Conservation (phyloP, 2,888 invertebrate species). For the Plebejus argus region DNA sequence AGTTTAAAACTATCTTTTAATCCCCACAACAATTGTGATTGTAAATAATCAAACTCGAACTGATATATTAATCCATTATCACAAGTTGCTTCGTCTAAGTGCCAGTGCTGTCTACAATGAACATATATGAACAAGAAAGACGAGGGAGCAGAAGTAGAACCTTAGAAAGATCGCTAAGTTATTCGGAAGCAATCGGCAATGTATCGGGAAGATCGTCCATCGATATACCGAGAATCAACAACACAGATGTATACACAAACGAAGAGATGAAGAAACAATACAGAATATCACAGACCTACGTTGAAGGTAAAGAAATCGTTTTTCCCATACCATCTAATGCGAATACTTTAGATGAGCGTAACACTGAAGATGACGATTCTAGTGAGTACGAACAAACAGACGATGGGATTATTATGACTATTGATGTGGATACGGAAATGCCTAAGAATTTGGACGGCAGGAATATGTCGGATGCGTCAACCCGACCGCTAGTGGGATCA, state of each 20-base stretch:
- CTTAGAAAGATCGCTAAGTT: conserved; percentile 69
- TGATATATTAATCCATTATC: neutral
- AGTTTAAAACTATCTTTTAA: conserved; percentile 15
- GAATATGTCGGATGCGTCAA: conserved; percentile 58
- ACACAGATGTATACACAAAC: conserved; percentile 70
- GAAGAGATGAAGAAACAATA: conserved; percentile 71
- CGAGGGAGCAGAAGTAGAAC: conserved; percentile 59
- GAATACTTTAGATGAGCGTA: conserved; percentile 47
- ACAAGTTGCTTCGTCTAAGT: neutral
- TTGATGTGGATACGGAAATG: conserved; percentile 60
- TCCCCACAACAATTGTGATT: neutral
- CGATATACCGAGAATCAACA: conserved; percentile 65
- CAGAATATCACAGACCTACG: conserved; percentile 70
- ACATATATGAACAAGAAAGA: conserved; percentile 43
- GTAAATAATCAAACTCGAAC: neutral
- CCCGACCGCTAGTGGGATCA: conserved; percentile 54
- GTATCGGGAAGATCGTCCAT: conserved; percentile 63
- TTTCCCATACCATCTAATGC: conserved; percentile 55
- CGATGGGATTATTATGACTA: conserved; percentile 65
- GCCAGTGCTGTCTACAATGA: conserved; percentile 32
- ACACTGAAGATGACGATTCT: conserved; percentile 49
- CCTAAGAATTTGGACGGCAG: conserved; percentile 56
- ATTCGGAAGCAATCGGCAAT: conserved; percentile 72
- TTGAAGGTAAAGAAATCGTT: conserved; percentile 70
- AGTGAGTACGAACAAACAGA: conserved; percentile 65